phyloP scores from a whole-genome alignment of 2,888 invertebrate species.

The Sinhomidia bicolor region DNA sequence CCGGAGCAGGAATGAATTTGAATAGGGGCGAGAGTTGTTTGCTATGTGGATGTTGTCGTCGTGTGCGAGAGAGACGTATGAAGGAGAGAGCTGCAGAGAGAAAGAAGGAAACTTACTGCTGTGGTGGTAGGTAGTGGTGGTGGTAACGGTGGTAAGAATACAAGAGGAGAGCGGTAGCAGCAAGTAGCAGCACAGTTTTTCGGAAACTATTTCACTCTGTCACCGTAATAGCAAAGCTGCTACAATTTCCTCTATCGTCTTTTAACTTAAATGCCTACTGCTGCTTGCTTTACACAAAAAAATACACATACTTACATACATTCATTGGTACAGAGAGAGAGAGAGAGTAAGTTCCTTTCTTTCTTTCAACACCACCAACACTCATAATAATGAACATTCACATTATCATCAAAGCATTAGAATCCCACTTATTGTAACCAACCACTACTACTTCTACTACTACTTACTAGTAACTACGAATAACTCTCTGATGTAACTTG shows the following conservation, averaged over 20 bases:
- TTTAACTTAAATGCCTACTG: conserved; percentile 71
- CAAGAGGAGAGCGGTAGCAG: background rate
- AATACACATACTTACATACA: background rate
- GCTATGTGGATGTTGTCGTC: background rate
- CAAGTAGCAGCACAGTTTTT: conserved; percentile 47
- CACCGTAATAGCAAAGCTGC: conserved; percentile 77
- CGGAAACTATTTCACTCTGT: conserved; percentile 74
- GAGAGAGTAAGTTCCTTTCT: background rate
- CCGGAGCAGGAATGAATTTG: conserved; percentile 58
- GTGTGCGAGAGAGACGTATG: conserved; percentile 23
- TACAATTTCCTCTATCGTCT: conserved; percentile 77
- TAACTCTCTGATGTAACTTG: no score
- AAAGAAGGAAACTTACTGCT: no score
- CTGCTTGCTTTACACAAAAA: conserved; percentile 38
- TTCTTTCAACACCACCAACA: conserved; percentile 20
- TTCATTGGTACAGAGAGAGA: conserved; percentile 8
- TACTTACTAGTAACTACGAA: no score
- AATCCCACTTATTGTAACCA: conserved; percentile 30
- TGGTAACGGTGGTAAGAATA: background rate
- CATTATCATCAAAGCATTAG: conserved; percentile 52
- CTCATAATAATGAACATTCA: conserved; percentile 16
- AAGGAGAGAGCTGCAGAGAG: background rate
- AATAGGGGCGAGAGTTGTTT: conserved; percentile 61
- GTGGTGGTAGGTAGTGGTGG: background rate
- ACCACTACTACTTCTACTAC: conserved; percentile 3